Conservation (phyloP, 2,113 vertebrate species). For the Zosterops japonicus region DNA sequence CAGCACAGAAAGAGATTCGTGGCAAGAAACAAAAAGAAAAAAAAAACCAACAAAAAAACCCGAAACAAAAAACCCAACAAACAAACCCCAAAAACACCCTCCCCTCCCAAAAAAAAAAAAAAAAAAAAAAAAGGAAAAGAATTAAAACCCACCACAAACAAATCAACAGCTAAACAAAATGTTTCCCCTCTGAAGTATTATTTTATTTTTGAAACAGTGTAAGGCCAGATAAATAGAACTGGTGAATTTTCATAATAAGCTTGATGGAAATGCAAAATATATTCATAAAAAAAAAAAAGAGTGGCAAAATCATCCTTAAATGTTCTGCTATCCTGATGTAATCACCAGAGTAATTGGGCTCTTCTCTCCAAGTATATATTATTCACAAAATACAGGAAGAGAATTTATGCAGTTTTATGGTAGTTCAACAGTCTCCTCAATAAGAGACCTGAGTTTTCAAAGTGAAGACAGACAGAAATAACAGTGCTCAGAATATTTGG, state of each 20-base stretch:
- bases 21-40: not conserved
- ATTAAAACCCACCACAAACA: not conserved
- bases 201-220: not conserved
- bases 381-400: not conserved
- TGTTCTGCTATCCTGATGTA: not conserved
- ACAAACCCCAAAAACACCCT: no score
- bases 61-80: no score
- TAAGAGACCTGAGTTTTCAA: not conserved
- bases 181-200: not conserved
- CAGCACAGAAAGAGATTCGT: not conserved
- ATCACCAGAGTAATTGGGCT: not conserved
- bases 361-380: not conserved
- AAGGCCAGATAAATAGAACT: not conserved
- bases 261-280: not conserved
- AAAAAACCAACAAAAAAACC: no score
- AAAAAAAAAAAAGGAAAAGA: fast-evolving
- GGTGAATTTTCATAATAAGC: not conserved
- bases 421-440: not conserved
- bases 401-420: not conserved
- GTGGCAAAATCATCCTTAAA: not conserved
- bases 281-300: not conserved
- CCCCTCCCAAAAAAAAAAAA: fast-evolving
- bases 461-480: not conserved
- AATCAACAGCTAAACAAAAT: not conserved
- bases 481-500: fast-evolving